phyloP scores from a whole-genome alignment of 2,888 invertebrate genomes.

The Apotomis betuletana region DNA sequence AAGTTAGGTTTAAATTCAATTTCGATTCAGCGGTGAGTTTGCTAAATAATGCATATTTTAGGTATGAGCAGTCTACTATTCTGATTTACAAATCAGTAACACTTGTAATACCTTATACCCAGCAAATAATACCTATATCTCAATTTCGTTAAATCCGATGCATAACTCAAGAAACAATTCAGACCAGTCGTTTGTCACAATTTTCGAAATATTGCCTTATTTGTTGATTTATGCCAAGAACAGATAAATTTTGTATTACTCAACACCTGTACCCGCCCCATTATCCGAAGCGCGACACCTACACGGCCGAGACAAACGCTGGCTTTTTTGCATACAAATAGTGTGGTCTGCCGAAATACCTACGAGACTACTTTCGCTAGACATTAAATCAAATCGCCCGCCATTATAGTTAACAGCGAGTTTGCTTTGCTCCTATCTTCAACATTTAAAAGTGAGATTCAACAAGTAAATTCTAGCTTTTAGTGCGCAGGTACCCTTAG shows the following conservation, averaged over 20 bases:
- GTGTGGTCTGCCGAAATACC: slow-evolving; percentile 32
- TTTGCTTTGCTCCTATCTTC: slow-evolving; percentile 11
- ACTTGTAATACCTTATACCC: too few relatives aligned
- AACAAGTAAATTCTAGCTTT: slow-evolving; percentile 34
- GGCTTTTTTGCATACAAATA: slow-evolving; percentile 40
- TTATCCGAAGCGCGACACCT: slow-evolving; percentile 23
- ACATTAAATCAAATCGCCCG: slow-evolving; percentile 36
- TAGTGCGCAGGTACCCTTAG: slow-evolving; percentile 35
- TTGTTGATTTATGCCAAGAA: neutral
- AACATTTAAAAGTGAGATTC: slow-evolving; percentile 12
- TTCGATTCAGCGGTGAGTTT: too few relatives aligned
- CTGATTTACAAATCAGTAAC: too few relatives aligned
- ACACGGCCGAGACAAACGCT: slow-evolving; percentile 19
- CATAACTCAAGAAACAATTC: too few relatives aligned
- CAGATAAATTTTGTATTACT: slow-evolving; percentile 30
- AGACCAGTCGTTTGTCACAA: slow-evolving; percentile 13
- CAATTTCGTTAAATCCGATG: too few relatives aligned
- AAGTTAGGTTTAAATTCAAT: too few relatives aligned
- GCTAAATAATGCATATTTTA: too few relatives aligned
- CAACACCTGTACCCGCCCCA: slow-evolving; percentile 33
- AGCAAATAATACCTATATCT: too few relatives aligned
- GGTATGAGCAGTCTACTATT: too few relatives aligned
- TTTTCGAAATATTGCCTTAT: neutral
- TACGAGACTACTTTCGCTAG: slow-evolving; percentile 38
- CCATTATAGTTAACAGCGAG: slow-evolving; percentile 20